Evolutionary conservation across 92 coral and sea anemone genomes (phyloP).

Genomic region (Palythoa heliodiscus): DNA sequence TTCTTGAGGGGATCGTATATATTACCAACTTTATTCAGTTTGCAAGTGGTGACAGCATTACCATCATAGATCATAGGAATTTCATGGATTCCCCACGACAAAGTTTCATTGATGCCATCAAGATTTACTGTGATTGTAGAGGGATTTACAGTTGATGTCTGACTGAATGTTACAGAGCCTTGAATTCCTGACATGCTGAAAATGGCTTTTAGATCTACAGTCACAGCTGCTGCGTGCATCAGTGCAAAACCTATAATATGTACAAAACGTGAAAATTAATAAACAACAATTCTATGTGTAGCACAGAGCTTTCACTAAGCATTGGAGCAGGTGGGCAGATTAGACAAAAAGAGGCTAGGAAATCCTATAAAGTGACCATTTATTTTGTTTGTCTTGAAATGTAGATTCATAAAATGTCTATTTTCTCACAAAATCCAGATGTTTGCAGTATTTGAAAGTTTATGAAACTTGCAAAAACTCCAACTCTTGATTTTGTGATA

Average conservation of each 20-base stretch:
- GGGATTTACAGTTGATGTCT: constrained; percentile 37
- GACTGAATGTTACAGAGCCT: constrained; percentile 70
- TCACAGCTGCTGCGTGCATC: neutral
- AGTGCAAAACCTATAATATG: neutral
- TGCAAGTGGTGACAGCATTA: constrained; percentile 71
- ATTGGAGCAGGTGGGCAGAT: no score
- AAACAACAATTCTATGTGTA: neutral
- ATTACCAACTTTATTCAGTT: constrained; percentile 58
- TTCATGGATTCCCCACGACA: constrained; percentile 70
- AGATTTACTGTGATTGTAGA: constrained; percentile 70
- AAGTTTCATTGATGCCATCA: constrained; percentile 67
- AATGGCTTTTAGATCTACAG: constrained; percentile 55
- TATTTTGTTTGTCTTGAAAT: no score
- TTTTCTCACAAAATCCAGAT: no score
- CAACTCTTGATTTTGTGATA: no score
- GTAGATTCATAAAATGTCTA: no score
- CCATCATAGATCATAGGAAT: constrained; percentile 91
- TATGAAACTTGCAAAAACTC: no score
- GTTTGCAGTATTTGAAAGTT: no score
- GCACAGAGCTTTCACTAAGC: neutral
- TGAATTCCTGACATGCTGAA: constrained; percentile 90
- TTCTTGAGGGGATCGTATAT: constrained; percentile 72
- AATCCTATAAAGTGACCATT: no score
- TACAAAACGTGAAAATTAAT: neutral
- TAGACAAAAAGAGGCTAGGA: no score